Evolutionary conservation across 2,888 invertebrate genomes (phyloP).

Genomic region (Leptopilina myrica): DNA sequence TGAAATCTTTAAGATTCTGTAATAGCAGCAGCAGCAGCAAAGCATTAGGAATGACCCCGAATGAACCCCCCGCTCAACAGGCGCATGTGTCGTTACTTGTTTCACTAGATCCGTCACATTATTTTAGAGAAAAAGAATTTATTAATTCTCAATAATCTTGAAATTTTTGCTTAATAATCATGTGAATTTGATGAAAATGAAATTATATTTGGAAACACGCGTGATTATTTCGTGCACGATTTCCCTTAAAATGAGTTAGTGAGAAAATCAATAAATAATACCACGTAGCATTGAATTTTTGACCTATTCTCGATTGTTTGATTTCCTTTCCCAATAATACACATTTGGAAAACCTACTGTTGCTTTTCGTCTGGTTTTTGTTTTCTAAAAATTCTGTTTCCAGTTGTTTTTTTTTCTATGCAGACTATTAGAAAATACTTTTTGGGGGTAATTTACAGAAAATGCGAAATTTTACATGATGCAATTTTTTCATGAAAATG

Average conservation of each 20-base stretch:
- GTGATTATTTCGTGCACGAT: not conserved
- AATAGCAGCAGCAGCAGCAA: not conserved
- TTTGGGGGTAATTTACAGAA: too few relatives aligned
- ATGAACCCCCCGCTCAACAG: constrained; percentile 70
- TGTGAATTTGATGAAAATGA: not conserved
- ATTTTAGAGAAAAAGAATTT: constrained; percentile 24
- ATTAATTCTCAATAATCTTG: constrained; percentile 36
- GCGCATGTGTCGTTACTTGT: constrained; percentile 65
- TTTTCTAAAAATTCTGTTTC: not conserved
- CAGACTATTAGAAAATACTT: too few relatives aligned
- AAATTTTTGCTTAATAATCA: constrained; percentile 10
- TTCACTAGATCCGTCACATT: constrained; percentile 58
- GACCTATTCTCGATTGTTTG: constrained; percentile 19
- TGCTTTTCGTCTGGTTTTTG: not conserved
- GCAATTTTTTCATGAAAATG: too few relatives aligned
- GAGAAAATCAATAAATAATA: constrained; percentile 33
- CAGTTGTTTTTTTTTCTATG: not conserved
- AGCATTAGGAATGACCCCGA: constrained; percentile 61
- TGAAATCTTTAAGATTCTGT: not conserved
- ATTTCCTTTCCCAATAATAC: constrained; percentile 47
- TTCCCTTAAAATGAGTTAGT: not conserved
- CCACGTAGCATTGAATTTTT: constrained; percentile 2
- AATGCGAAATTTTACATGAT: too few relatives aligned
- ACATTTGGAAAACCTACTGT: not conserved
- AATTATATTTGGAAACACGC: not conserved